A percentile compares a stretch with the other conserved stretches of the same genome.
phyloP scores from a whole-genome alignment of 2,888 invertebrate species.

The Bellardia bayeri region DNA sequence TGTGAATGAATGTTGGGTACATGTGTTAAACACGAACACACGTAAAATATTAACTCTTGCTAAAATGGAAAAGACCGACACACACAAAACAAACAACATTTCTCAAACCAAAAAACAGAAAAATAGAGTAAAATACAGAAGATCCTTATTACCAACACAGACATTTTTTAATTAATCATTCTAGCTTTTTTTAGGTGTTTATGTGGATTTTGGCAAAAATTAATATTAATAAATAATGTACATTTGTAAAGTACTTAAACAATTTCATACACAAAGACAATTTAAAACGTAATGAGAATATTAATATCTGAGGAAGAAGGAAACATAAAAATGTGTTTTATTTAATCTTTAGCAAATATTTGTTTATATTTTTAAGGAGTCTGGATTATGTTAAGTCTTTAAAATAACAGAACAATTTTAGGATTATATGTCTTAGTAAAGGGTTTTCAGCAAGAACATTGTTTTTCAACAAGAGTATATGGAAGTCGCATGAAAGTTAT shows the following conservation, averaged over 20 bases:
- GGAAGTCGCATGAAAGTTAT: too few relatives aligned
- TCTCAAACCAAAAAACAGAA: neutral
- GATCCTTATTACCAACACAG: neutral
- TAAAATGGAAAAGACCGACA: neutral
- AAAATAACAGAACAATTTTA: too few relatives aligned
- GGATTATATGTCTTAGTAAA: too few relatives aligned
- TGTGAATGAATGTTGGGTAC: neutral
- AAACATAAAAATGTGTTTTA: too few relatives aligned
- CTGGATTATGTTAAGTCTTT: too few relatives aligned
- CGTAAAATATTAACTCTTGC: conserved; percentile 33
- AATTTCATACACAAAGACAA: neutral
- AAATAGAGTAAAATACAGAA: neutral
- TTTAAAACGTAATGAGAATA: neutral
- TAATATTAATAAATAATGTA: neutral
- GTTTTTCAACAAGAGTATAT: too few relatives aligned
- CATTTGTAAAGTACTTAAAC: neutral
- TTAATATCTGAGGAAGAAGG: too few relatives aligned
- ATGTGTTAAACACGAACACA: conserved; percentile 12
- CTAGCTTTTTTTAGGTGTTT: conserved; percentile 2
- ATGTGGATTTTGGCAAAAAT: neutral
- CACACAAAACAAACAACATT: neutral
- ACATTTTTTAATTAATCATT: conserved; percentile 41
- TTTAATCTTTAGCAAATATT: too few relatives aligned
- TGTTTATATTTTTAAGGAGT: too few relatives aligned
- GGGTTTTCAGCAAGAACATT: too few relatives aligned